phyloP scores from a whole-genome alignment of 2,113 vertebrate genomes.

The Ciconia maguari region DNA sequence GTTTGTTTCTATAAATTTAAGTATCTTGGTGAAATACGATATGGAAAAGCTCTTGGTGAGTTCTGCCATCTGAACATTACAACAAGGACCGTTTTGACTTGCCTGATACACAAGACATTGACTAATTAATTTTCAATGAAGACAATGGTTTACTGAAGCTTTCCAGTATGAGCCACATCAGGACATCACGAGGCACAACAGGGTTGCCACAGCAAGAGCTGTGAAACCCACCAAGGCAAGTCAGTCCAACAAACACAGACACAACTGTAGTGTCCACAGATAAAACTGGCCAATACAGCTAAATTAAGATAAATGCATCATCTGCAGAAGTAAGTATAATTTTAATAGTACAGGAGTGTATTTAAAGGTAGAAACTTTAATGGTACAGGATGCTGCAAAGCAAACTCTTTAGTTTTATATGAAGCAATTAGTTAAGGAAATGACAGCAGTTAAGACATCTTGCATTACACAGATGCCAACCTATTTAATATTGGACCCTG shows the following conservation, averaged over 20 bases:
- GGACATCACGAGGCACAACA: neutral
- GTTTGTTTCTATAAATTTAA: neutral
- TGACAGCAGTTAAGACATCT: neutral
- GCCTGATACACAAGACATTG: neutral
- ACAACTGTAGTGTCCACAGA: neutral
- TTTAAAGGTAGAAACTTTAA: neutral
- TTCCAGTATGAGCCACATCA: neutral
- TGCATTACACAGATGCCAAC: neutral
- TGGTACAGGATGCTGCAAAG: neutral
- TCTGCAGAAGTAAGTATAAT: neutral
- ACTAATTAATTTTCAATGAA: neutral
- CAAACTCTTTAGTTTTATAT: neutral
- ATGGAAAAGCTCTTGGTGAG: neutral
- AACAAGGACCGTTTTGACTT: neutral
- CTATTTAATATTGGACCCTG: neutral
- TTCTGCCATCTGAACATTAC: neutral
- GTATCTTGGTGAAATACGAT: neutral
- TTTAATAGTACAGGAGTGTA: neutral
- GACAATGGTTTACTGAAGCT: neutral
- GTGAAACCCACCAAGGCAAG: rapidly evolving
- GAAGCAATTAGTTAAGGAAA: neutral
- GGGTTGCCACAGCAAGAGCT: neutral
- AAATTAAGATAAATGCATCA: neutral
- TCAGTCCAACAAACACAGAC: neutral
- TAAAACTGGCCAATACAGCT: neutral